A percentile compares a stretch with the other conserved stretches of the same genome.
phyloP scores from a whole-genome alignment of 2,113 vertebrate species.

The Psittacara wagleri region DNA sequence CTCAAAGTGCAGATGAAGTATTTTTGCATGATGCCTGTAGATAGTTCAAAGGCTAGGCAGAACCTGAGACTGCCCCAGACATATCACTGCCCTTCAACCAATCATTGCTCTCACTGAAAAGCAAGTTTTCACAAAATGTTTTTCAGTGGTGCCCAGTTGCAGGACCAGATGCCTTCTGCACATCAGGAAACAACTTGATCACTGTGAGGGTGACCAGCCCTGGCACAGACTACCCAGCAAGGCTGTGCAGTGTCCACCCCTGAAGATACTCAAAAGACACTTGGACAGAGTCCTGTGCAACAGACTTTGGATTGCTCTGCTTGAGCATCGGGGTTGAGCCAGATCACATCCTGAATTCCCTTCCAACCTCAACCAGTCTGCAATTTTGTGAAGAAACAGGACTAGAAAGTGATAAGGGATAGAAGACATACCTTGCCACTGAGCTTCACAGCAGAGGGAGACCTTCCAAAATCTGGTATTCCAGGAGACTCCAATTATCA shows the following conservation, averaged over 20 bases:
- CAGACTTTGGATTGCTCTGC: neutral
- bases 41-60: neutral
- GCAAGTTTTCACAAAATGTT: neutral
- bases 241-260: accelerated
- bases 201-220: neutral
- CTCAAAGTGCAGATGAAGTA: neutral
- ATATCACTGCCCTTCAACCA: neutral
- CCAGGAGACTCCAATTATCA: neutral
- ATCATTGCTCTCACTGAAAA: neutral
- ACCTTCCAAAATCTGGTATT: neutral
- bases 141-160: neutral
- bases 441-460: neutral
- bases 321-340: neutral
- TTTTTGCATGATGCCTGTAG: neutral
- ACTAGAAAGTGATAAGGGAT: accelerated
- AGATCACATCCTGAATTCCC: neutral
- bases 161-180: neutral
- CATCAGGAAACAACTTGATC: neutral
- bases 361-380: neutral
- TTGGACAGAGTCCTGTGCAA: neutral
- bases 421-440: neutral
- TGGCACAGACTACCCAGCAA: neutral
- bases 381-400: neutral
- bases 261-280: neutral
- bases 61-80: neutral